Evolutionary conservation across 2,888 invertebrate species (phyloP).

Genomic region (Drosophila tanythrix): DNA sequence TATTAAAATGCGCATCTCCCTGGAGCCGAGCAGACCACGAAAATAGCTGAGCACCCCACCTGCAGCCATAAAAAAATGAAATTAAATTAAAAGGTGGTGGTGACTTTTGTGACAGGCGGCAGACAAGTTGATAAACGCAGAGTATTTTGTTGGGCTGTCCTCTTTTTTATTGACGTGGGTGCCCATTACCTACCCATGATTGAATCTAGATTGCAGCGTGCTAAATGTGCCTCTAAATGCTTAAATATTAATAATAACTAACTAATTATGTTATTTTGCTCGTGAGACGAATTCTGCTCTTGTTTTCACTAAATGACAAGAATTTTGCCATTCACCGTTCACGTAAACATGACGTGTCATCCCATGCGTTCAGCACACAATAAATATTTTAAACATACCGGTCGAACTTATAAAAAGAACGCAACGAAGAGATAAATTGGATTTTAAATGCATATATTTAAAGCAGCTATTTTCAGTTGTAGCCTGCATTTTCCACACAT

Average conservation of each 20-base stretch:
- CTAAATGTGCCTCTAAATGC: conserved; percentile 73
- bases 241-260: conserved; percentile 54
- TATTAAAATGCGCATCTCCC: conserved; percentile 99
- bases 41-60: conserved; percentile 99
- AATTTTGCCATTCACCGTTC: conserved; percentile 61
- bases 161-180: not conserved
- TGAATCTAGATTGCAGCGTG: conserved; percentile 52
- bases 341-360: conserved; percentile 75
- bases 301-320: conserved; percentile 76
- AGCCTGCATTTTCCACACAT: not conserved
- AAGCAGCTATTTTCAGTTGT: not conserved
- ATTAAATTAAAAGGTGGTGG: conserved; percentile 38
- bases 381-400: conserved; percentile 7
- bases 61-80: conserved; percentile 81
- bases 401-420: not conserved
- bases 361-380: conserved; percentile 59
- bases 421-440: not conserved
- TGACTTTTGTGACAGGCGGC: conserved; percentile 52
- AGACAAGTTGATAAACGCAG: conserved; percentile 22
- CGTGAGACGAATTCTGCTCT: conserved; percentile 58
- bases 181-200: conserved; percentile 61
- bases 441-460: not conserved
- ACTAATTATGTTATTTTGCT: conserved; percentile 63
- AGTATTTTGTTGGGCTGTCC: not conserved
- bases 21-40: conserved; percentile 96